These are phyloP conservation scores for Erannis defoliaria DNA, from an alignment of 2,888 invertebrate species.

Conservation along the genomic window DNA sequence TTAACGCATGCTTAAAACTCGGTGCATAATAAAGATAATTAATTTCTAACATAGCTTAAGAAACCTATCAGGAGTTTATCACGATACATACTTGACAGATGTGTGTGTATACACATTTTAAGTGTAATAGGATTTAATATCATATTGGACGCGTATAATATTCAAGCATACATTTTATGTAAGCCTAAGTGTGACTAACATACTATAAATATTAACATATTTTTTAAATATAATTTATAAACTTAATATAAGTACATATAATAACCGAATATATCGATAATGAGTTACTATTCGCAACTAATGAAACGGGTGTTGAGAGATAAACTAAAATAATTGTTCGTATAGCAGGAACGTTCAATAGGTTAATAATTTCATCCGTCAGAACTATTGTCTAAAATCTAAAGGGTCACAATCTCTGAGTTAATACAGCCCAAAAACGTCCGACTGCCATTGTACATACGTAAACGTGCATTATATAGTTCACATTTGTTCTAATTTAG, in stretches of 20 bases:
- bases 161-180: constrained; percentile 58
- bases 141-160: constrained; percentile 23
- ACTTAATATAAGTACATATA: background rate
- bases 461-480: no score
- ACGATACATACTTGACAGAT: no score
- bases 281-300: background rate
- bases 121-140: no score
- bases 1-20: no score
- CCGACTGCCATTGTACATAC: no score
- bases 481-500: no score
- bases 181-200: constrained; percentile 49
- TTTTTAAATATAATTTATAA: no score
- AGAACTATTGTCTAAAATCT: background rate
- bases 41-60: no score
- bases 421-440: no score
- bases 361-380: background rate
- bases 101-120: no score
- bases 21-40: no score
- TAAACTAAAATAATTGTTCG: background rate
- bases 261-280: background rate
- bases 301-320: background rate
- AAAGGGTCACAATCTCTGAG: background rate
- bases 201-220: background rate
- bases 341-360: constrained; percentile 4
- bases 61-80: no score